Conservation (phyloP, 2,888 invertebrate species). For the Caenorhabditis wallacei region DNA sequence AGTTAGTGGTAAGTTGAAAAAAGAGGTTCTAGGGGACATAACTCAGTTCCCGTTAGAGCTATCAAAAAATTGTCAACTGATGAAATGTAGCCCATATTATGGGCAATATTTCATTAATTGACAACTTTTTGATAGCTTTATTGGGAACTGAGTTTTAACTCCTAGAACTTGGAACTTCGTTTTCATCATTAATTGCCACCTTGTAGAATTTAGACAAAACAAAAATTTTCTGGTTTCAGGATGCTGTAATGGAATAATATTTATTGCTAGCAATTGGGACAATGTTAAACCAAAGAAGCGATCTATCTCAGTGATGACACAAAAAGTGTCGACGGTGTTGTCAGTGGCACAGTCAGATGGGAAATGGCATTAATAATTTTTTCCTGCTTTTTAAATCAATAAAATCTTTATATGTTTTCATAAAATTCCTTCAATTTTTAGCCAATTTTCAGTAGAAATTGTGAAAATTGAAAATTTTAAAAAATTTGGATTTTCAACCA, state of each 20-base stretch:
- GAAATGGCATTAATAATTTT: too few relatives aligned
- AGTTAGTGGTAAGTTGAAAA: slow-evolving; percentile 36
- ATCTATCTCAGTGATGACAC: background rate
- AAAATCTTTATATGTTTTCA: background rate
- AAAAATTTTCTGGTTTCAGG: slow-evolving; percentile 4
- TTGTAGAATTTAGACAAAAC: background rate
- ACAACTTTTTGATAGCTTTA: too few relatives aligned
- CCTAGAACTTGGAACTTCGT: background rate
- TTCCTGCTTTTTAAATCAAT: background rate
- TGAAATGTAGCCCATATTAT: too few relatives aligned
- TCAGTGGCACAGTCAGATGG: slow-evolving; percentile 20
- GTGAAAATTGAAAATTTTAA: too few relatives aligned
- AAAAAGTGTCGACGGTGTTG: slow-evolving; percentile 15
- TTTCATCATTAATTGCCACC: too few relatives aligned
- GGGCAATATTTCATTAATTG: too few relatives aligned
- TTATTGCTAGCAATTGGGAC: slow-evolving; percentile 51
- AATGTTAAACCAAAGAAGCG: slow-evolving; percentile 9
- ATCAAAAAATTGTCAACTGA: too few relatives aligned
- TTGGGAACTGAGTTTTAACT: too few relatives aligned
- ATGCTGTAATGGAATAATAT: slow-evolving; percentile 44
- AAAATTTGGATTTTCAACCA: too few relatives aligned
- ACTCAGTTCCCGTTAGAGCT: too few relatives aligned
- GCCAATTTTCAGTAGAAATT: too few relatives aligned
- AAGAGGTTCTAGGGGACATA: too few relatives aligned
- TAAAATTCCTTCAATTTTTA: background rate